Base-by-base conservation (phyloP, 2,113 vertebrate species). In the Galbula dea region DNA sequence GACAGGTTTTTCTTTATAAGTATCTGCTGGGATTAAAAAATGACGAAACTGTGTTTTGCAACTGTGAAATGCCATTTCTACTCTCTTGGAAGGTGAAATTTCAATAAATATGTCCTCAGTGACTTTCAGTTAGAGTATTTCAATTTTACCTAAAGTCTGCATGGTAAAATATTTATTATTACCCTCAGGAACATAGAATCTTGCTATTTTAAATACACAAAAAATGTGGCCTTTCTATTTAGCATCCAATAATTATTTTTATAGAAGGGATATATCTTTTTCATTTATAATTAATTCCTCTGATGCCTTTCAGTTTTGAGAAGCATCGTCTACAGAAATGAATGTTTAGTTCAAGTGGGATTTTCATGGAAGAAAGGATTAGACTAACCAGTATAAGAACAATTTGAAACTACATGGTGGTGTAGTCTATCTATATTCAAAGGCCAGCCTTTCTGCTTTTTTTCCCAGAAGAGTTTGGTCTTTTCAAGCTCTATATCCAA, bases 161-260 rank as follows among this genome's bases (percentile, higher is more conserved):
- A 12, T 4, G 2, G 37, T 85, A 49, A 87, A 87, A 91, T 87
- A 69, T 90, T 90, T 95, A 73, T 67, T 11, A 66, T 15, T 10
- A 37, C 26, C 57, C 32, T 79, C 32, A n/a, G 67, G 58, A 68
- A 51, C 15, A 39, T 3, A 82, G 13, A 9, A 59, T 83, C 39
- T 72, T 91, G 9, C 32, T 76, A 24, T 82, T 86, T 90, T 48
- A 95, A 94, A 72, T 89, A 90, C 79, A 92, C 89, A 80, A 76
- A 90, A 84, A 83, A 66, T 39, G 32, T 15, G 29, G 11, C 15
- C 73, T 63, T 15, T 73, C 92, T 87, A 36, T 52, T 94, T 89
- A 82, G 23, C 26, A 82, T 58, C 54, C 43, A 69, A 20, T 82
- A 76, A 32, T 79, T 80, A 58, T 63, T 76, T 77, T 73, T 66